phyloP scores from a whole-genome alignment of 2,113 vertebrate genomes.

The Rhegmatorhina hoffmannsi region DNA sequence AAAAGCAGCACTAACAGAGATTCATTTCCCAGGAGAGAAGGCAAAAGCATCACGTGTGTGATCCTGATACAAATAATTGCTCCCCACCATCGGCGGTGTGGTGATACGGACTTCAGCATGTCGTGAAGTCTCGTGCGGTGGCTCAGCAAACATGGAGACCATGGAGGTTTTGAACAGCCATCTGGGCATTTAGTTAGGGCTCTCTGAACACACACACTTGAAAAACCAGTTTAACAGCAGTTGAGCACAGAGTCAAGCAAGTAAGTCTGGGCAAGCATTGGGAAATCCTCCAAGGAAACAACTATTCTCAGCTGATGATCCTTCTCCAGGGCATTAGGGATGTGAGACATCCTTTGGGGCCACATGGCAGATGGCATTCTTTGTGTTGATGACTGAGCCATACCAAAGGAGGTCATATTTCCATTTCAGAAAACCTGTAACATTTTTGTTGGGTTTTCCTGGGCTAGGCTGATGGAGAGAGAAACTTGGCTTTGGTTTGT shows the following conservation, averaged over 20 bases:
- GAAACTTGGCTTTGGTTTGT: not conserved
- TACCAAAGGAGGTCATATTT: not conserved
- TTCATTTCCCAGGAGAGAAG: not conserved
- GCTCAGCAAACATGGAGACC: not conserved
- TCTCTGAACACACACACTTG: not conserved
- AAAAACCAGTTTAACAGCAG: conserved; percentile 25
- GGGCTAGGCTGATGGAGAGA: not conserved
- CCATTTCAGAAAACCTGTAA: not conserved
- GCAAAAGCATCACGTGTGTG: not conserved
- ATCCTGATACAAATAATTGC: not conserved
- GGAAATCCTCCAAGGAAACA: not conserved
- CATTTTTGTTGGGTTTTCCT: not conserved
- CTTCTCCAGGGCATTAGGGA: not conserved
- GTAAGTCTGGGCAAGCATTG: not conserved
- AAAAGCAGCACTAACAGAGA: not conserved
- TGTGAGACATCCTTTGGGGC: not conserved
- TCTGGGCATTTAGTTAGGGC: not conserved
- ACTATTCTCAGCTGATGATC: not conserved
- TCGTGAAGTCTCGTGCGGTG: not conserved
- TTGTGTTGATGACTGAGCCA: not conserved
- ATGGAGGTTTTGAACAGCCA: not conserved
- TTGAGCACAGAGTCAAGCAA: not conserved
- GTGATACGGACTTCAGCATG: not conserved
- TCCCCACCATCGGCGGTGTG: not conserved
- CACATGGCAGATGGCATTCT: not conserved